Conservation (phyloP, 1,140 invertebrate species). For the Helicoverpa zea region DNA sequence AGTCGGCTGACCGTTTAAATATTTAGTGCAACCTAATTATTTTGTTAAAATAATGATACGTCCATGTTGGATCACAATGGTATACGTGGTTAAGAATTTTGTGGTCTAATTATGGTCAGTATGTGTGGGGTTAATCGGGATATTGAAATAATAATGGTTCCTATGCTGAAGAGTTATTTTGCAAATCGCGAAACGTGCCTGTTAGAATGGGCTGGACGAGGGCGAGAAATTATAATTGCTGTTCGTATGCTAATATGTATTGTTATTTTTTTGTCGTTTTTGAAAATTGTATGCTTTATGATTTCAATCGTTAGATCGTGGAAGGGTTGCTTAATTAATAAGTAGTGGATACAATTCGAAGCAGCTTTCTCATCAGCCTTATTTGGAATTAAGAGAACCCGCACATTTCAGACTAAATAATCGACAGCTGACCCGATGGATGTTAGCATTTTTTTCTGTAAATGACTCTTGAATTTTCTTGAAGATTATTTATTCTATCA, state of each 20-base stretch:
- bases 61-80: slow-evolving; percentile 53
- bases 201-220: neutral
- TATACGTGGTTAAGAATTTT: slow-evolving; percentile 52
- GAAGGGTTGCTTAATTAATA: too few species aligned
- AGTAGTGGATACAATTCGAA: too few species aligned
- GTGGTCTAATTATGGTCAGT: slow-evolving; percentile 60
- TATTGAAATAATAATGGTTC: slow-evolving; percentile 36
- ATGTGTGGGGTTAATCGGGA: slow-evolving; percentile 45
- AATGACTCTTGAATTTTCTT: too few species aligned
- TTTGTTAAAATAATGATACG: slow-evolving; percentile 73
- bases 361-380: too few species aligned
- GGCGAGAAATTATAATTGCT: slow-evolving; percentile 1
- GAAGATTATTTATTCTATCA: too few species aligned
- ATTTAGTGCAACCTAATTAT: slow-evolving; percentile 72
- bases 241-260: slow-evolving; percentile 11
- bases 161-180: slow-evolving; percentile 9
- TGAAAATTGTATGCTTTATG: too few species aligned
- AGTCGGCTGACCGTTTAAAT: slow-evolving; percentile 71
- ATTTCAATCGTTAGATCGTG: too few species aligned
- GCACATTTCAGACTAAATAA: too few species aligned
- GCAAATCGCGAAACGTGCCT: neutral
- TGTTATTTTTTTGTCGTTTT: neutral
- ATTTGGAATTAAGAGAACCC: too few species aligned
- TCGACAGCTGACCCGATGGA: too few species aligned
- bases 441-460: too few species aligned